Evolutionary conservation across 2,888 invertebrate species (phyloP).

Genomic region (Lasiommata megera): DNA sequence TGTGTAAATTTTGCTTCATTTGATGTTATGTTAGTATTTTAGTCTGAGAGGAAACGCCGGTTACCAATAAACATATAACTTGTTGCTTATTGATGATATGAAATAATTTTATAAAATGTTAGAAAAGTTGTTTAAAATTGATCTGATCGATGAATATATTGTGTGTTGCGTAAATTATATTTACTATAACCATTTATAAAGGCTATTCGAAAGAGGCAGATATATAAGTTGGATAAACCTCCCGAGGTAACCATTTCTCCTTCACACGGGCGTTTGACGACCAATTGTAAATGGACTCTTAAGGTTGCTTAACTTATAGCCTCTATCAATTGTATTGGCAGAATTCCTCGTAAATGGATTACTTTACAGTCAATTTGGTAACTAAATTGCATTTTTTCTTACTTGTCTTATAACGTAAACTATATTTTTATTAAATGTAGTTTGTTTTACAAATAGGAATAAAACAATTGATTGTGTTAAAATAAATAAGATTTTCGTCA

Average conservation of each 20-base stretch:
- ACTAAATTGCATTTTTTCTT: too few species aligned
- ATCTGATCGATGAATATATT: slow-evolving; percentile 57
- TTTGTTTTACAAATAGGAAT: too few species aligned
- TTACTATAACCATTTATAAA: slow-evolving; percentile 35
- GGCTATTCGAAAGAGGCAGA: background rate
- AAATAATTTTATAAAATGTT: slow-evolving; percentile 75
- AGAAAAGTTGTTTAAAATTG: slow-evolving; percentile 69
- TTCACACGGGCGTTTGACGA: background rate
- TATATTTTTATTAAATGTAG: too few species aligned
- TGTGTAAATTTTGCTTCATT: slow-evolving; percentile 78
- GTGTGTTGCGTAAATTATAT: slow-evolving; percentile 72
- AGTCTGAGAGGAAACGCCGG: slow-evolving; percentile 81
- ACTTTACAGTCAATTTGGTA: background rate
- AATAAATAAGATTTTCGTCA: too few species aligned
- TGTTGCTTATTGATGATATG: slow-evolving; percentile 80
- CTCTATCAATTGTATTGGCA: background rate
- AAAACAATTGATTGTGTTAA: too few species aligned
- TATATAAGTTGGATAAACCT: background rate
- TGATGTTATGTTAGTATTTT: slow-evolving; percentile 74
- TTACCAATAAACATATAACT: slow-evolving; percentile 80
- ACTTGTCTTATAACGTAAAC: too few species aligned
- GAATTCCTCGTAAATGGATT: background rate
- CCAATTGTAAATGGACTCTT: background rate
- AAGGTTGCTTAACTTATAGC: background rate
- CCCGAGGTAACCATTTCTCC: background rate